These are phyloP conservation scores for Mungos mungo DNA, from an alignment of 2,113 vertebrate genomes.

Conservation along the genomic window DNA sequence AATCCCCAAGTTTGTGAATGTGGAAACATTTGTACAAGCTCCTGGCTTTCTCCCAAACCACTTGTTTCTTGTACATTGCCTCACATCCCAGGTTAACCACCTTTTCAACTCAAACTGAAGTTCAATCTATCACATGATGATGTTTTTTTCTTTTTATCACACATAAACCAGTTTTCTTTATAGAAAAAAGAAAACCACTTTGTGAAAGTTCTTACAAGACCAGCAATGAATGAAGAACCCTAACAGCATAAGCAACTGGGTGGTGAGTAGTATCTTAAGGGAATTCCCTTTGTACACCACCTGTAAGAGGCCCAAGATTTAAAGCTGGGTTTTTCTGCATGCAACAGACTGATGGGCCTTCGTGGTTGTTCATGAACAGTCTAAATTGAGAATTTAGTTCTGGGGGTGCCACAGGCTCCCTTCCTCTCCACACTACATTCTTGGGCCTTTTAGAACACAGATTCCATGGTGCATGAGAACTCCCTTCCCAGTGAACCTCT, in stretches of 20 bases:
- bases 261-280: not conserved
- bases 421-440: not conserved
- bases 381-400: not conserved
- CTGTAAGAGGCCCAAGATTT: not conserved
- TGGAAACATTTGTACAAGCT: not conserved
- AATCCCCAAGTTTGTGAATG: not conserved
- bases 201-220: not conserved
- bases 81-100: slow-evolving; percentile 6
- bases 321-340: not conserved
- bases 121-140: slow-evolving; percentile 42
- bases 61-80: not conserved
- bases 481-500: not conserved
- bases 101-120: slow-evolving; percentile 42
- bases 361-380: not conserved
- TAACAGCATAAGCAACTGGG: not conserved
- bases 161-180: slow-evolving; percentile 13
- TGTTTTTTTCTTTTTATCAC: not conserved
- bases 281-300: not conserved
- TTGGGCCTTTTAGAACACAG: not conserved
- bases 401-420: not conserved
- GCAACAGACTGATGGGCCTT: not conserved
- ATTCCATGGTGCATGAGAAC: not conserved
- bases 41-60: slow-evolving; percentile 51
- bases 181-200: not conserved
- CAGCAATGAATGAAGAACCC: not conserved